Base-by-base conservation (phyloP, 2,113 vertebrate species). In the Planiliza haematocheilus region DNA sequence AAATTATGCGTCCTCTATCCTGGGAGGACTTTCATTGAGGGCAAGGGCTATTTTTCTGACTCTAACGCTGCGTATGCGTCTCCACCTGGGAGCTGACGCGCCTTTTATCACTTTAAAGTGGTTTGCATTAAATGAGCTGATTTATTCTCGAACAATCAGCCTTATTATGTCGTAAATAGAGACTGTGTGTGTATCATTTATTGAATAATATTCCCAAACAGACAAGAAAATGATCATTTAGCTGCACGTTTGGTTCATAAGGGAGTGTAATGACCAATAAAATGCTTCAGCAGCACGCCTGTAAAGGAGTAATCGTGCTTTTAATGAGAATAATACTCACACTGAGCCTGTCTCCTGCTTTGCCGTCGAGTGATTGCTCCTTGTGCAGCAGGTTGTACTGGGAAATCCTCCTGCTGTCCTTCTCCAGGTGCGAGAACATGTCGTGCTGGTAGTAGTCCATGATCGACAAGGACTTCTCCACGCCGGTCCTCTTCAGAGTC, bases 371-470 rank as follows among this genome's bases (percentile, higher is more conserved):
- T 7, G 71, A 39, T 0, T 62, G 20, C 49, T 90, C 87, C 30
- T 74, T 81, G 69, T 83, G 86, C 68, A 90, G 42, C 84, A 88
- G 3, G 73, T 57, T 81, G 81, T 82, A 91, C 72, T 90, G 89
- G n/a, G 83, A 87, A 17, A 85, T 72, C 74, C 84, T 86, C 74
- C 81, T 50, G 74, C 61, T 34, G 64, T 86, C 88, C 63, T 69
- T 80, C 73, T 90, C 86, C 86, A 88, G 70, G 9, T 76, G 86
- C 0, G 82, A 79, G 50, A 85, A 86, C 46, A 88, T 34, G 4
- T 90, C 86, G 0, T 86, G 83, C 2, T 87, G 86, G 71, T 88
- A 91, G 55, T 38, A 90, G 76, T 91, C 87, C 89, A 92, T 87
- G 61, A 90, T 90, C 0, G 89, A 91, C 71, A 88, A n/a, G 37